Percentiles rank a stretch among this genome's conserved stretches.
phyloP scores from a whole-genome alignment of 1,140 invertebrate species.

The Mylabris phalerata region DNA sequence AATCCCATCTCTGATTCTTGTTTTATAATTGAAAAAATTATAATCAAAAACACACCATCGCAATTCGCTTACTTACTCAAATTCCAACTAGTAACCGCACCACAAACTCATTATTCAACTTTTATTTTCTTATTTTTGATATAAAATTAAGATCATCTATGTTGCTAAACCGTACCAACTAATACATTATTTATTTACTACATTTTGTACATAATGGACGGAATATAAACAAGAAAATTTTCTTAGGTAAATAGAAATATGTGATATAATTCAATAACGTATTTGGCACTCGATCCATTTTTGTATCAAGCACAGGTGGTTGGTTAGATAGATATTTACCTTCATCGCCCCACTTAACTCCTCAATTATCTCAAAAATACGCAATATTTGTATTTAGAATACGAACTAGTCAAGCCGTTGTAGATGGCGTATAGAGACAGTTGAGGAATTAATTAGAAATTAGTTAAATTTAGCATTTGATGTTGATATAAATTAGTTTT shows the following conservation, averaged over 20 bases:
- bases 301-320: slow-evolving; percentile 11
- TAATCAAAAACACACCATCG: slow-evolving; percentile 30
- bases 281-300: slow-evolving; percentile 10
- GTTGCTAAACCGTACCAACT: slow-evolving; percentile 29
- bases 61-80: slow-evolving; percentile 34
- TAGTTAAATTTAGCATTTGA: slow-evolving; percentile 9
- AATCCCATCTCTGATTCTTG: background rate
- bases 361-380: background rate
- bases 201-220: slow-evolving; percentile 29
- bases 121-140: background rate
- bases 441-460: background rate
- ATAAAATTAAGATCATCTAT: slow-evolving; percentile 2
- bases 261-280: slow-evolving; percentile 20
- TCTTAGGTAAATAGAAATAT: slow-evolving; percentile 33
- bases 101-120: background rate
- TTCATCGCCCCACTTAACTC: background rate
- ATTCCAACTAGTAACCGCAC: slow-evolving; percentile 22
- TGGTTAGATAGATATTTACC: slow-evolving; percentile 2
- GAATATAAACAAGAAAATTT: slow-evolving; percentile 30
- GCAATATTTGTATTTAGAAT: too few relatives aligned
- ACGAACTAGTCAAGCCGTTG: too few relatives aligned
- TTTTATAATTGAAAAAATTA: background rate
- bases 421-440: background rate
- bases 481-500: slow-evolving; percentile 8
- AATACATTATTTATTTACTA: slow-evolving; percentile 31